Evolutionary conservation across 1,140 invertebrate genomes (phyloP).

Genomic region (Caenorhabditis latens): DNA sequence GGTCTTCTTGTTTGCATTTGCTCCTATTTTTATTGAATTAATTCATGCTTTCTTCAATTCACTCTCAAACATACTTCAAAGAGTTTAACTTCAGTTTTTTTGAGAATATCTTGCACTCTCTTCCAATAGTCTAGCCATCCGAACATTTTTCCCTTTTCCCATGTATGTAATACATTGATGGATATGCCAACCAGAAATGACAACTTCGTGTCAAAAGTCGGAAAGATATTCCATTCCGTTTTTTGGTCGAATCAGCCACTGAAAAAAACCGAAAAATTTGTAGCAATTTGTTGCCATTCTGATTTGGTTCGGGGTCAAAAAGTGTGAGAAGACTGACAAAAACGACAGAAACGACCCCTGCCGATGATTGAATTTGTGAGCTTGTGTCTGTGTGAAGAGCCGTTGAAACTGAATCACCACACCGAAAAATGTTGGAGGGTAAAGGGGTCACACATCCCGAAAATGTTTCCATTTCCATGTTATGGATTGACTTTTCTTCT

Average conservation of each 20-base stretch:
- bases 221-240: neutral
- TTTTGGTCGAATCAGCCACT: neutral
- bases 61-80: neutral
- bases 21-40: slow-evolving; percentile 35
- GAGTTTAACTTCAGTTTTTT: too few relatives aligned
- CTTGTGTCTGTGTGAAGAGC: slow-evolving; percentile 18
- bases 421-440: slow-evolving; percentile 25
- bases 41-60: slow-evolving; percentile 1
- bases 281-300: slow-evolving; percentile 12
- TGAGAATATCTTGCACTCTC: neutral
- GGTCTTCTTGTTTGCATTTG: slow-evolving; percentile 16
- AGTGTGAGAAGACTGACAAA: slow-evolving; percentile 7
- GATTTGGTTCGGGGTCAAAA: neutral
- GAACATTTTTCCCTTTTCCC: slow-evolving; percentile 9
- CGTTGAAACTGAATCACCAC: slow-evolving; percentile 39
- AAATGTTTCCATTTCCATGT: slow-evolving; percentile 51
- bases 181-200: slow-evolving; percentile 25
- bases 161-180: slow-evolving; percentile 19
- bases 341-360: slow-evolving; percentile 3
- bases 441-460: slow-evolving; percentile 47
- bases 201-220: slow-evolving; percentile 40
- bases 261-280: neutral
- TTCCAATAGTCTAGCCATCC: neutral
- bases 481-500: slow-evolving; percentile 29
- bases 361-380: slow-evolving; percentile 19